Base-by-base conservation (phyloP, 2,888 invertebrate genomes). In the Drosophila borealis region DNA sequence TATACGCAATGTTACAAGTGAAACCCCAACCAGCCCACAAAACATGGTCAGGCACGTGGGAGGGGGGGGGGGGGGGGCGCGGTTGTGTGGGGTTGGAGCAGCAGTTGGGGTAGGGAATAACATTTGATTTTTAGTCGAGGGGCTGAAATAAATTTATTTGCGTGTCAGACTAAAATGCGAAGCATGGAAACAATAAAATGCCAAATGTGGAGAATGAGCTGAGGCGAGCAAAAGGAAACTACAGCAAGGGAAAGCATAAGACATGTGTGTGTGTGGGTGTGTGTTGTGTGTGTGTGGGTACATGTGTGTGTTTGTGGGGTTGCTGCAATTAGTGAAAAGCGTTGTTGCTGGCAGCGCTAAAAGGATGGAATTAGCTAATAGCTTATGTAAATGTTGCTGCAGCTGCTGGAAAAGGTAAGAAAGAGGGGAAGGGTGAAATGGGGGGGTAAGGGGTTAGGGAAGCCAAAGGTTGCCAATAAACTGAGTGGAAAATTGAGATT, bases 311-410 rank as follows among this genome's bases (percentile, higher is more conserved):
- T 54, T 21, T 50, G 51, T 70, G 71, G 72, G 80, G 70, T 68
- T 78, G 81, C 71, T 74, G 70, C 83, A 83, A 86, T 83, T 85
- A 83, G 63, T 78, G 51, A 63, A 62, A 64, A 71, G 73, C 68
- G 65, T 70, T 57, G 57, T 36, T 42, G 50, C 56, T 70, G 57
- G 48, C 48, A 45, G 14, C 33, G 46, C 34, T 21, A 25, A 54
- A 61, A 36, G 63, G 49, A 54, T 17, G 60, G 33, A 44, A 48
- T 63, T 50, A 66, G 77, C 76, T 77, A 70, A 74, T 77, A 77
- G 77, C 66, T 73, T 77, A 74, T 77, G 77, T 69, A 77, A 77
- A 77, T 70, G 54, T 50, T 55, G 42, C 49, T 50, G 73, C 42
- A 61, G 19, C 33, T 41, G 55, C 25, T 44, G 56, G 11, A 13